A percentile compares a stretch with the other conserved stretches of the same genome.
phyloP scores from a whole-genome alignment of 2,888 invertebrate species.

The Choristoneura rosaceana region DNA sequence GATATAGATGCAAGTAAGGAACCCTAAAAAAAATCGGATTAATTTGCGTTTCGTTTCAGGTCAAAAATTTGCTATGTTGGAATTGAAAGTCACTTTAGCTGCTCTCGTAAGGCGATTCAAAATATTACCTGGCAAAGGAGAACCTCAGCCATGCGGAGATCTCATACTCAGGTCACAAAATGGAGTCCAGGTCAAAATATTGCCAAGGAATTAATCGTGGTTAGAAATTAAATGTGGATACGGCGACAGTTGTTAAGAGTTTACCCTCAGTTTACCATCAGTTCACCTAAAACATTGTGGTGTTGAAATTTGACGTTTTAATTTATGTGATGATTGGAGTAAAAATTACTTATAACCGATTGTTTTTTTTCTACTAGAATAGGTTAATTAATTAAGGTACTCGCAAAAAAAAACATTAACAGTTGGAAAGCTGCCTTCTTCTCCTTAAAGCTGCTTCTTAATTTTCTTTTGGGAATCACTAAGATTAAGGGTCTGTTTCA shows the following conservation, averaged over 20 bases:
- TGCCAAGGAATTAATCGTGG: conserved; percentile 49
- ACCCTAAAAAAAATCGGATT: neutral
- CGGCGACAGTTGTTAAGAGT: too few species aligned
- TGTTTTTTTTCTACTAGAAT: too few species aligned
- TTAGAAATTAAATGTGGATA: neutral
- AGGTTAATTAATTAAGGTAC: too few species aligned
- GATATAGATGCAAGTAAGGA: too few species aligned
- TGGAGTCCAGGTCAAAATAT: conserved; percentile 69
- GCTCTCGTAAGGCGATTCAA: conserved; percentile 77
- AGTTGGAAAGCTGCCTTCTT: too few species aligned
- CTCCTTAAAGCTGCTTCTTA: too few species aligned
- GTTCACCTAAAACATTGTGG: too few species aligned
- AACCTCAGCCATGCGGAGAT: conserved; percentile 72
- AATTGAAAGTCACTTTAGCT: conserved; percentile 82
- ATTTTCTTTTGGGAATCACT: too few species aligned
- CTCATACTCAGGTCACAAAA: conserved; percentile 73
- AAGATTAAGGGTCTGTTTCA: too few species aligned
- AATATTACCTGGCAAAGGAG: conserved; percentile 58
- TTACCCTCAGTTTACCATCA: too few species aligned
- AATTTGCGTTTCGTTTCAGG: conserved; percentile 57
- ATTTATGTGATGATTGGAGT: neutral
- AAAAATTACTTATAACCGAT: neutral
- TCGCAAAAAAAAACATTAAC: too few species aligned
- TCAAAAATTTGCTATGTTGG: conserved; percentile 77
- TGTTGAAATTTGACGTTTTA: too few species aligned